Base-by-base conservation (phyloP, 2,797 vertebrate genomes). In the Sibirionetta formosa region DNA sequence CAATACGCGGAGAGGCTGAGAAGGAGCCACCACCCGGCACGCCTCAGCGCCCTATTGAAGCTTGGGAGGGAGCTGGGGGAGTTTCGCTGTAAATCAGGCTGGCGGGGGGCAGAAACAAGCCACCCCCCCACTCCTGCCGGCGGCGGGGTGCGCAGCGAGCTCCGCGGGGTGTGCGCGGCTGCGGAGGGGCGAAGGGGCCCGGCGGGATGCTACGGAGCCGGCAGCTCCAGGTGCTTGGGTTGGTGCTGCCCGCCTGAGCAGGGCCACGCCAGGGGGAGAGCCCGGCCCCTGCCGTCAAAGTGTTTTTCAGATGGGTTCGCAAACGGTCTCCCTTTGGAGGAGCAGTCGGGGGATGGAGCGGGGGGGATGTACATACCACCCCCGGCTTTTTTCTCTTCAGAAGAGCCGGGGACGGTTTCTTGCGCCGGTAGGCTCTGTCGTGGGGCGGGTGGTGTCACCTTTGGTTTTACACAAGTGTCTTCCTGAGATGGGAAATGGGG, bases 1-100 rank as follows among this genome's bases (percentile, higher is more conserved):
- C 33, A 69, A 17, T 48, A 19, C 18, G 44, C 26, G 76, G 27
- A 42, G 58, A 81, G 69, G 69, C 53, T 61, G 75, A 46, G 68
- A 70, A 76, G 29, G 54, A 83, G 61, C 46, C 17, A 13, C 2
- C 69, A 57, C 69, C 58, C 65, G 31, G 77, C 65, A 68, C 73
- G 57, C 78, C 86, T 97, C 94, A 40, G 14, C 20, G 66, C 60
- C 92, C 53, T 94, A 84, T 91, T 85, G 95, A 68, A 46, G 53
- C 53, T 90, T 81, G 83, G 6, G 92, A 14, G 22, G 86, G 53
- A 38, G 88, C 88, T 69, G 76, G 87, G 81, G 86, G 71, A 94
- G 82, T 19, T 44, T 89, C 82, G 58, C 51, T 61, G 83, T 79
- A 93, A 94, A 93, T 83, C 88, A 90, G 75, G 80, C 71, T 91